A percentile compares a stretch with the other conserved stretches of the same genome.
These are phyloP conservation scores for Corvus moneduloides DNA, from an alignment of 2,113 vertebrate species.

Conservation along the genomic window DNA sequence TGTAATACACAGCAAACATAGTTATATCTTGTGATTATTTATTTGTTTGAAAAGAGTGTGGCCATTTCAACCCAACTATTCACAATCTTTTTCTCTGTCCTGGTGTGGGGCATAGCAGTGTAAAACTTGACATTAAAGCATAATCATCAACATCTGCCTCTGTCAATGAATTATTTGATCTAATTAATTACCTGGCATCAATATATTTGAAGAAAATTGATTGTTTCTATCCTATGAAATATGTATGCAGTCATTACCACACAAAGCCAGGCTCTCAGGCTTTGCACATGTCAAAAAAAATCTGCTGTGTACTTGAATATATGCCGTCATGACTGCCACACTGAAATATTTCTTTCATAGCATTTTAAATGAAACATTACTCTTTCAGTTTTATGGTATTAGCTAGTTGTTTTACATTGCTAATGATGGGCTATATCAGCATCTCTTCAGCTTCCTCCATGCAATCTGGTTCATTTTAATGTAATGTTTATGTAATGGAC, in stretches of 20 bases:
- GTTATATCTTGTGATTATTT: neutral
- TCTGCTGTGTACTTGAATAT: neutral
- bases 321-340: neutral
- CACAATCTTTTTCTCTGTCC: neutral
- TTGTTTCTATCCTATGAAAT: neutral
- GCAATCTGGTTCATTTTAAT: neutral
- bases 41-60: neutral
- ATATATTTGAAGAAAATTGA: neutral
- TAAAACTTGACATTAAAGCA: slow-evolving; percentile 12
- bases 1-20: neutral
- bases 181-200: neutral
- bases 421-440: neutral
- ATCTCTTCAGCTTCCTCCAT: neutral
- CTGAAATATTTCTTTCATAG: neutral
- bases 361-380: neutral
- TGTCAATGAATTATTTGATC: neutral
- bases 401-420: neutral
- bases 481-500: neutral
- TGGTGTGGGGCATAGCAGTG: neutral
- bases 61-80: neutral
- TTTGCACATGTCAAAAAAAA: neutral
- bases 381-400: neutral
- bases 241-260: neutral
- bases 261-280: neutral
- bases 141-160: neutral